Evolutionary conservation across 2,888 invertebrate species (phyloP).

Genomic region (Drosophila ochracea): DNA sequence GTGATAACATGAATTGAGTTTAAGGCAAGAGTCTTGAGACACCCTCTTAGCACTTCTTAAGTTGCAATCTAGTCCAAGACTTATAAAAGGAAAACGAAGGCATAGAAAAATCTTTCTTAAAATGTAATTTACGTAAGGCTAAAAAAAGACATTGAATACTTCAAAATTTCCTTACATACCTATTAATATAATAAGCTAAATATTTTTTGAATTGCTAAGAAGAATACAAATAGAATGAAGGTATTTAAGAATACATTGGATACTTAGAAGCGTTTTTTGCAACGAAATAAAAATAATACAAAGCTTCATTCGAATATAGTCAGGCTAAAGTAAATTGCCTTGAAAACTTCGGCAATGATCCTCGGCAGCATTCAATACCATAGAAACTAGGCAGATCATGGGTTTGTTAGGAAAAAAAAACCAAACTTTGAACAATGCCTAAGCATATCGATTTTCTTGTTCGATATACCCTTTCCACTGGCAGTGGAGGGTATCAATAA

Average conservation of each 20-base stretch:
- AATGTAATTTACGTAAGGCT: background rate
- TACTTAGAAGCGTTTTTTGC: too few species aligned
- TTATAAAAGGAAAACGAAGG: too few species aligned
- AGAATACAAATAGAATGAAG: background rate
- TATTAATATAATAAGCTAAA: background rate
- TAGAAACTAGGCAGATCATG: background rate
- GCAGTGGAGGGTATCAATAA: slow-evolving; percentile 37
- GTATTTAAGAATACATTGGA: background rate
- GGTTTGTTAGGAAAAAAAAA: background rate
- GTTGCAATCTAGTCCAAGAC: slow-evolving; percentile 2
- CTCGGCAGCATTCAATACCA: background rate
- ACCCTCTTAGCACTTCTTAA: slow-evolving; percentile 12
- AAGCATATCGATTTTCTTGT: background rate
- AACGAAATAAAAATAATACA: background rate
- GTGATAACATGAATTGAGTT: slow-evolving; percentile 44
- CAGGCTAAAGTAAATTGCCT: background rate
- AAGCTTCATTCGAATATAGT: background rate
- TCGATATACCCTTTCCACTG: background rate
- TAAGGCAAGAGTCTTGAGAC: slow-evolving; percentile 12
- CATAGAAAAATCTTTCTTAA: background rate
- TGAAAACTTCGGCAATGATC: background rate
- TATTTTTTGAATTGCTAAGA: background rate
- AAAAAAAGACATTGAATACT: background rate
- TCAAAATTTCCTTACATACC: background rate
- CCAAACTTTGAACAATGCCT: background rate